Conservation (phyloP, 2,113 vertebrate genomes). For the Sinocyclocheilus anophthalmus region DNA sequence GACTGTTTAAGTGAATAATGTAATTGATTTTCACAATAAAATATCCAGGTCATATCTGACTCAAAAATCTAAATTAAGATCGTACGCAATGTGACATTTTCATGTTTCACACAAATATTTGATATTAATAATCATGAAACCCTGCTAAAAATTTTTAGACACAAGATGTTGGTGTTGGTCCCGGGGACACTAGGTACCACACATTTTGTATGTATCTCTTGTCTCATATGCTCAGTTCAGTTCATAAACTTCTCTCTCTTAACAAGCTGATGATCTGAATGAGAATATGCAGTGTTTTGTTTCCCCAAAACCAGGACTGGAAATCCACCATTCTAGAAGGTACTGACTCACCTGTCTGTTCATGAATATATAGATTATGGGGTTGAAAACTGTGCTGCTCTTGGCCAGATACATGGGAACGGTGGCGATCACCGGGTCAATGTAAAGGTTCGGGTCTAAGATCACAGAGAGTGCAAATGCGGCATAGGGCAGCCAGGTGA, state of each 20-base stretch:
- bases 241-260: background rate
- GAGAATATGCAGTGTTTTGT: background rate
- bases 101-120: background rate
- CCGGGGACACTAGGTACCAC: background rate
- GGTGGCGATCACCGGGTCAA: slow-evolving; percentile 68
- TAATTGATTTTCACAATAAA: too few relatives aligned
- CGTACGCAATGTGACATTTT: background rate
- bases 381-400: slow-evolving; percentile 73
- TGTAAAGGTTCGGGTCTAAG: slow-evolving; percentile 65
- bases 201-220: background rate
- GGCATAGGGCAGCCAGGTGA: slow-evolving; percentile 73
- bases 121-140: background rate
- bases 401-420: slow-evolving; percentile 69
- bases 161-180: background rate
- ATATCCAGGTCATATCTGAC: too few relatives aligned
- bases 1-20: too few relatives aligned
- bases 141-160: background rate
- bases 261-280: background rate
- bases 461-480: slow-evolving; percentile 67
- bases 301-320: background rate
- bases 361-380: slow-evolving; percentile 75
- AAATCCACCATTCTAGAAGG: background rate
- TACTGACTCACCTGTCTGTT: slow-evolving; percentile 70
- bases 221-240: background rate
- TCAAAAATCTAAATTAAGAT: background rate